Conservation (phyloP, 2,888 invertebrate genomes). For the Resseliella maxima region DNA sequence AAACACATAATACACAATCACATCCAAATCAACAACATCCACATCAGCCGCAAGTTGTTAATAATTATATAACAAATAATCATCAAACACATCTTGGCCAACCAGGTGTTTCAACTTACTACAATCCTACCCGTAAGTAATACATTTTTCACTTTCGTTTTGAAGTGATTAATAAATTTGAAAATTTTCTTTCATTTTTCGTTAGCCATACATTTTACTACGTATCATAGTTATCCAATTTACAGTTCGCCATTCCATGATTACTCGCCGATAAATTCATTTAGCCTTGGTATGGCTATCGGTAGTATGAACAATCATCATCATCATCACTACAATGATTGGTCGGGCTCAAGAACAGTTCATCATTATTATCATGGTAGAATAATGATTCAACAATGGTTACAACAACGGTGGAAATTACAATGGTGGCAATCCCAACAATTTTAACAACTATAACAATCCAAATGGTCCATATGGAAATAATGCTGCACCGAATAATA, state of each 20-base stretch:
- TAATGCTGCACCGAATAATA: neutral
- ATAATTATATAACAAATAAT: neutral
- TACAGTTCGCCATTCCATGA: slow-evolving; percentile 4
- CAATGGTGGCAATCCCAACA: neutral
- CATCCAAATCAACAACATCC: neutral
- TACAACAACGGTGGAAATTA: neutral
- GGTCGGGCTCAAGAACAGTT: neutral
- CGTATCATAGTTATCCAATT: slow-evolving; percentile 4
- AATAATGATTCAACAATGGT: neutral
- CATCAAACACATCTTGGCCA: neutral
- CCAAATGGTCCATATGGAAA: too few relatives aligned
- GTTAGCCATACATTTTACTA: neutral
- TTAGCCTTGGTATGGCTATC: neutral
- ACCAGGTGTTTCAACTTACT: neutral
- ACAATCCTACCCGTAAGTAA: slow-evolving; percentile 3
- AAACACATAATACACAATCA: too few relatives aligned
- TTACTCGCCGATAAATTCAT: neutral
- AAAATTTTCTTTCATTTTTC: neutral
- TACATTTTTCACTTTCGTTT: neutral
- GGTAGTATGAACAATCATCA: neutral
- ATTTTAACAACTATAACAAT: neutral
- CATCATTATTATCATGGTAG: slow-evolving; percentile 11
- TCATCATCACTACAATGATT: neutral
- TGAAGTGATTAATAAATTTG: neutral
- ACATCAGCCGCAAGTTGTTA: neutral